Base-by-base conservation (phyloP, 2,888 invertebrate species). In the Meandrusa payeni region DNA sequence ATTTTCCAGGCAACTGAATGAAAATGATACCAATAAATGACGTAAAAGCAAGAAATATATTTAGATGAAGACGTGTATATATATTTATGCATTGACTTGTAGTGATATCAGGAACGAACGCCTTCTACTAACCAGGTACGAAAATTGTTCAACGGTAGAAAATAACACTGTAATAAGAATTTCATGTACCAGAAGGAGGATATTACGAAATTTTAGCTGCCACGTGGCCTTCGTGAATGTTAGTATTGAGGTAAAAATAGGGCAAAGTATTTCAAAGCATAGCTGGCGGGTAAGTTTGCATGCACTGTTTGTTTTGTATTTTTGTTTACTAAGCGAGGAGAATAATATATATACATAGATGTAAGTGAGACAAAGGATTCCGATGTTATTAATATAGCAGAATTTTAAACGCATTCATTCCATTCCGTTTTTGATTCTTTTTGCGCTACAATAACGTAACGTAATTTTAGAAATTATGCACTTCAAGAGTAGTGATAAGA, bases 231-330 rank as follows among this genome's bases (percentile, higher is more conserved):
- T 7, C 26, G 27, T 27, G 37, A 27, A 27, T 31, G 19, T 31
- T 17, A 12, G 11, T 20, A 11, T 28, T 12, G 12, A 37, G 37
- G 37, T 27, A 26, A 37, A 37, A 27, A 26, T 19, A 27, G 19
- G 27, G 27, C 19, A 27, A 27, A 27, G 20, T 17, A 37, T 37
- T 37, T 37, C 37, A 37, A 37, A 37, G 27, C 27, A 37, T 37
- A 12, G 27, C 37, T 27, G 27, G 19, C 12, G 37, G 37, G 27
- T 20, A 37, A 17, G 15, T 37, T 37, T 27, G 27, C 27, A 12
- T 27, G 37, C 37, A 27, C 10, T 37, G 27, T 37, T 37, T 37
- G 27, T 26, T 37, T 37, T 37, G 26, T 19, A 19, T 31, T 31
- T 31, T 31, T 20, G 27, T 37, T 28, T 27, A 12, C 17, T 5